Base-by-base conservation (phyloP, 1,140 invertebrate genomes). In the Popillia japonica region DNA sequence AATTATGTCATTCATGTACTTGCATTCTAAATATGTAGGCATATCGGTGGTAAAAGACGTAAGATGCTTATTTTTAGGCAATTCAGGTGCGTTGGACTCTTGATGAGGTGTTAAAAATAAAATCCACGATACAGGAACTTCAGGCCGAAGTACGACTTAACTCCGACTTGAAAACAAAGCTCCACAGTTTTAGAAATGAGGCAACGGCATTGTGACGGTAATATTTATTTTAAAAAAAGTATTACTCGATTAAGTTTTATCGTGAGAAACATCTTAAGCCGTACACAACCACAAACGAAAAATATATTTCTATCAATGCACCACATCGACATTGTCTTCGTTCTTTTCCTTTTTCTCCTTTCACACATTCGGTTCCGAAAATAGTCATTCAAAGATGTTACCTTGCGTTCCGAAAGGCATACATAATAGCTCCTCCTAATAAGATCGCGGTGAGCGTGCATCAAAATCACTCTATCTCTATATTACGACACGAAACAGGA, bases 401-500 rank as follows among this genome's bases (percentile, higher is more conserved):
- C 27, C 27, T 34, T 34, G 27, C 27, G 27, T 34, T 34, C 27
- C n/a, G 8, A 14, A 48, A 48, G n/a, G 10, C n/a, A 17, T 48
- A 48, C 10, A 48, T 14, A 48, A 48, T 14, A 48, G 44, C 44
- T 48, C 2, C n/a, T 17, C 44, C 44, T 48, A 48, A 48, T 48
- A 48, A 17, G 44, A 48, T 48, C 44, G 44, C 44, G 10, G n/a
- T 14, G 44, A 14, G 44, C 44, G 44, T 48, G n/a, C 44, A 48
- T 48, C 44, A 48, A 48, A 48, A 17, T 48, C 44, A 7, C 44
- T 48, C 44, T 48, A 10, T 48, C 10, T 48, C n/a, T 17, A 17
- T 48, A 48, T 48, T 48, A 48, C 44, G 44, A 48, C 44, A 48
- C 44, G 44, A 10, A 48, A 48, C 44, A 48, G n/a, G 44, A 48